Percentiles rank a stretch among this genome's conserved stretches.
Conservation (phyloP, 2,888 invertebrate species). For the Leptinotarsa juncta region DNA sequence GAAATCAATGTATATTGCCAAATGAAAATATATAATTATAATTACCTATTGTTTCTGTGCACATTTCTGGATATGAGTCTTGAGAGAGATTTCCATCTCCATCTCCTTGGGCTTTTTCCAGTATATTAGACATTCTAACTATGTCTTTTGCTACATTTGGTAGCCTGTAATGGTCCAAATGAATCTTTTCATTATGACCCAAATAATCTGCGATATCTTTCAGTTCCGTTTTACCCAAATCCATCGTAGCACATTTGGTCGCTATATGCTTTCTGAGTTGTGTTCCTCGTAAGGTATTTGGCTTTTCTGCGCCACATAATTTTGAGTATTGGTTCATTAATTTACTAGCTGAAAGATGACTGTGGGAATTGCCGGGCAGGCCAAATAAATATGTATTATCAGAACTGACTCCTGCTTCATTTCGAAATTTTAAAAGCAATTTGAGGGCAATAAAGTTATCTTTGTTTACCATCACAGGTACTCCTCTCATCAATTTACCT, state of each 20-base stretch:
- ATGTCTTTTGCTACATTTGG: slow-evolving; percentile 47
- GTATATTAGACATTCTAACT: slow-evolving; percentile 46
- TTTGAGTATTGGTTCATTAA: slow-evolving; percentile 15
- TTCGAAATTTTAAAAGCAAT: not conserved
- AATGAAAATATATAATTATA: not conserved
- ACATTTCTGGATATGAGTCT: not conserved
- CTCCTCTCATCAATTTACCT: slow-evolving; percentile 18
- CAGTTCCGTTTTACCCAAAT: slow-evolving; percentile 36
- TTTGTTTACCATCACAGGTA: slow-evolving; percentile 14
- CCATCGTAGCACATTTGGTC: slow-evolving; percentile 28
- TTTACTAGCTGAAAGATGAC: slow-evolving; percentile 20
- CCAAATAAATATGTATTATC: slow-evolving; percentile 28
- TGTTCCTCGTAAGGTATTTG: slow-evolving; percentile 22
- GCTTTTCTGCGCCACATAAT: slow-evolving; percentile 26
- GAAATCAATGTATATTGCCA: not conserved
- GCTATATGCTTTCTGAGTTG: slow-evolving; percentile 29
- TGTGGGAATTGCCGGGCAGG: slow-evolving; percentile 17
- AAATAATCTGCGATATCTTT: slow-evolving; percentile 49
- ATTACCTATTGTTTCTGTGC: slow-evolving; percentile 3
- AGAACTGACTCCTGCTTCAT: slow-evolving; percentile 7
- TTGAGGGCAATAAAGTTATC: not conserved
- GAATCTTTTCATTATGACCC: slow-evolving; percentile 52
- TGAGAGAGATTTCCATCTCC: not conserved
- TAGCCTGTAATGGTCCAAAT: slow-evolving; percentile 49
- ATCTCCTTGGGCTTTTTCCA: slow-evolving; percentile 43